Base-by-base conservation (phyloP, 2,113 vertebrate genomes). In the Marcusenius ussheri region DNA sequence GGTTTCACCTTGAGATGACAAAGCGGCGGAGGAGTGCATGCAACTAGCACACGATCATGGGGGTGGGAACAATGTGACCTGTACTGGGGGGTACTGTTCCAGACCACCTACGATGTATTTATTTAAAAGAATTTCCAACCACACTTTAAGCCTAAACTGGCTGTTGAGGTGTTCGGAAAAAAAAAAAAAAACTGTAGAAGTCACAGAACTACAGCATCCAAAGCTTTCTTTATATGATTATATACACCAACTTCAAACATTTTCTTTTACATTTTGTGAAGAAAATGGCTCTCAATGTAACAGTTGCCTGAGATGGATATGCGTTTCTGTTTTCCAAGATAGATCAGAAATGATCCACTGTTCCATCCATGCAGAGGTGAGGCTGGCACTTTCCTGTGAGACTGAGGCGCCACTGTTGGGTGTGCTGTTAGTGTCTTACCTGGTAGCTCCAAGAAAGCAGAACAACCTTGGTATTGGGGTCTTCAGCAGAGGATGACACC, bases 391-490 rank as follows among this genome's bases (percentile, higher is more conserved):
- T 83, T 8, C 42, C 11, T 9, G 66, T 39, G 83, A 84, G 83
- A 15, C 58, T 4, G 7, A 17, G 31, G 49, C 5, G 10, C 42
- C 31, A 56, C 27, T 58, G 50, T 3, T 4, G 21, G 53, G 2
- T 46, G 24, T 49, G 0, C 49, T 6, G n/a, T 58, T 86, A 5
- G 56, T 1, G 53, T 56, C 53, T 21, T 91, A 99, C 98, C 98
- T 99, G 98, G 91, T 98, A 99, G 0, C 98, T 99, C 98, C 98
- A 99, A 31, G 98, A 99, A 0, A 99, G 97, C 1, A 99, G 95
- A 84, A 99, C 95, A 83, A 98, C 97, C 91, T 99, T 99, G 91
- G 97, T 97, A 83, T 96, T 95, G 3, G 97, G 92, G 45, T 99
- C 98, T 89, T 99, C 98, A 0, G 97, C 94, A 11, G 97, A 97